These are phyloP conservation scores for Chymomyza procnemis DNA, from an alignment of 2,888 invertebrate species.

Conservation along the genomic window DNA sequence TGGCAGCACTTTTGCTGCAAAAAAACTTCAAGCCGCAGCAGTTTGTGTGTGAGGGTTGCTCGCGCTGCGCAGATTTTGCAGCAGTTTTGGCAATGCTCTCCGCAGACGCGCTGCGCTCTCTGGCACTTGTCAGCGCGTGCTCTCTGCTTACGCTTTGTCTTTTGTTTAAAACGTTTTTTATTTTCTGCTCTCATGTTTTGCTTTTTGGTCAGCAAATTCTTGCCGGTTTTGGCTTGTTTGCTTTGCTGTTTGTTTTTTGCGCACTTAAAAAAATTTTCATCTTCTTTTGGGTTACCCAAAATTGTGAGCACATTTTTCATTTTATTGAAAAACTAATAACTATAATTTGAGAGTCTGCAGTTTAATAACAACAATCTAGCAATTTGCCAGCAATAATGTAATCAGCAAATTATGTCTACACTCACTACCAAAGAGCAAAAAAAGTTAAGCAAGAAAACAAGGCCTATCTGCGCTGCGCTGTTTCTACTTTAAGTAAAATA, in stretches of 20 bases:
- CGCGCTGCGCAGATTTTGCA: not conserved
- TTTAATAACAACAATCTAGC: conserved; percentile 64
- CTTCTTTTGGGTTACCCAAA: not conserved
- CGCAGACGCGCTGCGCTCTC: conserved; percentile 36
- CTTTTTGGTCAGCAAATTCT: conserved; percentile 47
- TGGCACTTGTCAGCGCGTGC: conserved; percentile 30
- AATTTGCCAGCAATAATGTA: conserved; percentile 69
- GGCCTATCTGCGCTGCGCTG: not conserved
- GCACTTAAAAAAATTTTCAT: conserved; percentile 18
- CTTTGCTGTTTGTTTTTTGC: conserved; percentile 59
- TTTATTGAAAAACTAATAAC: conserved; percentile 64
- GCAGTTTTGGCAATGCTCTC: not conserved
- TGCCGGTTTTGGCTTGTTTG: conserved; percentile 63
- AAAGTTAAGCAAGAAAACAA: no score
- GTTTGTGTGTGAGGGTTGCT: not conserved
- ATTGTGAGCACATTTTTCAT: not conserved
- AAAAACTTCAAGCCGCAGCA: conserved; percentile 26
- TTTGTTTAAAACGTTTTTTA: conserved; percentile 29
- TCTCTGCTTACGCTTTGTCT: conserved; percentile 39
- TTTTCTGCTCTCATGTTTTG: not conserved
- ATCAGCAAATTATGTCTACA: conserved; percentile 69
- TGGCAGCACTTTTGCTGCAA: conserved; percentile 58
- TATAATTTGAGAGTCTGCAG: conserved; percentile 56
- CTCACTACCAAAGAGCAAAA: no score
- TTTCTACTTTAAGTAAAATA: conserved; percentile 13